phyloP scores from a whole-genome alignment of 2,888 invertebrate species.

The Drosophila fulvimacula region DNA sequence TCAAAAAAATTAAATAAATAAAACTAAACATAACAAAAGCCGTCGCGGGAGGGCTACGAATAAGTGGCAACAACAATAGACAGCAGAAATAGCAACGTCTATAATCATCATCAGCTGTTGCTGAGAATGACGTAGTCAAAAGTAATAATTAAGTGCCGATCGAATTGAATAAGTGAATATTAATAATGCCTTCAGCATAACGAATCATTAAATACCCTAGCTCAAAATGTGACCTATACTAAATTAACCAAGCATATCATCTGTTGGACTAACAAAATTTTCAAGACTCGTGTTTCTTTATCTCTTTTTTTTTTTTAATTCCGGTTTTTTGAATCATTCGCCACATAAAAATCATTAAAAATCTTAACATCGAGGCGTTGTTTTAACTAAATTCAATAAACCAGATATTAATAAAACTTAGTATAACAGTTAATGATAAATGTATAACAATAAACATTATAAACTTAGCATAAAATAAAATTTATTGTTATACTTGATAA shows the following conservation, averaged over 20 bases:
- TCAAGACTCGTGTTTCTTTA: neutral
- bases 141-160: slow-evolving; percentile 73
- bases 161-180: slow-evolving; percentile 62
- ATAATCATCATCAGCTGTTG: slow-evolving; percentile 57
- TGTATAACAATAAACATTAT: neutral
- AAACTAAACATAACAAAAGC: slow-evolving; percentile 65
- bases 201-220: slow-evolving; percentile 62
- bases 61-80: neutral
- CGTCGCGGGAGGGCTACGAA: slow-evolving; percentile 8
- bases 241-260: slow-evolving; percentile 22
- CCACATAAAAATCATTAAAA: slow-evolving; percentile 7
- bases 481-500: too few species aligned
- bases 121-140: slow-evolving; percentile 71
- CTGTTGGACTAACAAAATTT: neutral
- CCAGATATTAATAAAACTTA: slow-evolving; percentile 18
- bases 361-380: slow-evolving; percentile 11
- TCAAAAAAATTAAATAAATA: too few species aligned
- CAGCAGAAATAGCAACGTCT: slow-evolving; percentile 33
- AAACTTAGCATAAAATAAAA: neutral
- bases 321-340: slow-evolving; percentile 21
- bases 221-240: slow-evolving; percentile 5
- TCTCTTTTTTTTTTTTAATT: neutral
- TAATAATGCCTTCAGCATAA: slow-evolving; percentile 33
- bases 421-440: neutral
- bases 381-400: slow-evolving; percentile 16